phyloP scores from a whole-genome alignment of 2,113 vertebrate species.

The Sialia sialis region DNA sequence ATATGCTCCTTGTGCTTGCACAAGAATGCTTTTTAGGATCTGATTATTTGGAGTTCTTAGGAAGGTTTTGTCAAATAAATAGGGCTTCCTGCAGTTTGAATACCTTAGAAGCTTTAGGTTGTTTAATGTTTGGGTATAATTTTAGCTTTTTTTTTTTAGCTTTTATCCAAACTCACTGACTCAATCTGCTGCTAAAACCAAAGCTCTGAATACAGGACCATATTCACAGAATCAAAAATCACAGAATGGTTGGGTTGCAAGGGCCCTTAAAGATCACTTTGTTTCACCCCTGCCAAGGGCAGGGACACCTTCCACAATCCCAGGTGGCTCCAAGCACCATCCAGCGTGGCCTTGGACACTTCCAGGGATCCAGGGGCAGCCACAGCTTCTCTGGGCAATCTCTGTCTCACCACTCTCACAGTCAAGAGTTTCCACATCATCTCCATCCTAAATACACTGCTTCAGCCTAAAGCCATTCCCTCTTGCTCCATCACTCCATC shows the following conservation, averaged over 20 bases:
- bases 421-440: background rate
- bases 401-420: too few species aligned
- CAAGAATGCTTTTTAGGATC: background rate
- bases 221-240: background rate
- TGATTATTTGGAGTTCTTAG: background rate
- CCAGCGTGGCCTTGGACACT: background rate
- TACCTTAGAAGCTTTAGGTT: background rate
- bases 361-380: background rate
- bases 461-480: background rate
- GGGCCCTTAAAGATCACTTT: accelerated
- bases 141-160: background rate
- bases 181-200: background rate
- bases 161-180: background rate
- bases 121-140: background rate
- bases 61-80: background rate
- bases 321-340: accelerated
- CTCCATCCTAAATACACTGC: background rate
- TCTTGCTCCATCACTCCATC: background rate
- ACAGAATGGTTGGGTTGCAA: background rate
- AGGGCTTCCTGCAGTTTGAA: background rate
- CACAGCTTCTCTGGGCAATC: background rate
- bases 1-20: background rate
- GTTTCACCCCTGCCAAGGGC: background rate
- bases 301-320: background rate
- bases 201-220: background rate